Base-by-base conservation (phyloP, 2,888 invertebrate genomes). In the Polydesmus complanatus region DNA sequence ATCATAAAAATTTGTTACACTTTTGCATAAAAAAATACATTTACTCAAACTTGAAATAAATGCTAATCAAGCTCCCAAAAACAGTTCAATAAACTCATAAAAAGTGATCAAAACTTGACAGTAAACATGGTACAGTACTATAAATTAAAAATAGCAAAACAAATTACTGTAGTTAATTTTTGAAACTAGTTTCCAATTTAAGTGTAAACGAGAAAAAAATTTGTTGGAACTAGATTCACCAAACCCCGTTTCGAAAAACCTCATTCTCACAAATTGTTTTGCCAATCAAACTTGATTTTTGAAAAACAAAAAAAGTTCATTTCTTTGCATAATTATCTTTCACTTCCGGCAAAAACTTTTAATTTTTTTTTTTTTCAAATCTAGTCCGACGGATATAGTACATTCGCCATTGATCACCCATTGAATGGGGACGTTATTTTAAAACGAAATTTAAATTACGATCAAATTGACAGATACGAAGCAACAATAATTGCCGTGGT, bases 351-450 rank as follows among this genome's bases (percentile, higher is more conserved):
- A n/a, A n/a, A n/a, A n/a, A n/a, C n/a, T n/a, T n/a, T n/a, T 2
- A 56, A 26, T 27, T 56, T n/a, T 22, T 27, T 51, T 59, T 48
- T 22, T 47, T 58, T 54, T n/a, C 27, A 51, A 48, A 48, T 49
- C 27, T 60, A 66, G 65, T 62, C 82, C 65, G 90, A 91, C 73
- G 91, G 90, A 22, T 88, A 81, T 72, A 85, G 86, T 51, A 84
- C 81, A 71, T 92, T 92, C 76, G 80, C 85, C 64, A 90, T 92
- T 74, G 86, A 87, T 65, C 79, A 86, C 68, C 90, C 91, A 18
- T 90, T 91, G 75, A 89, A 89, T 75, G 91, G 92, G 64, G 85
- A 86, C 72, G 85, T 93, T 67, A 88, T 88, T 22, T 85, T 92
- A 61, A 88, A 87, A 70, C 82, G 85, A 69, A 87, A 84, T 56